Base-by-base conservation (phyloP, 2,888 invertebrate genomes). In the Kuschelorhynchus macadamiae region DNA sequence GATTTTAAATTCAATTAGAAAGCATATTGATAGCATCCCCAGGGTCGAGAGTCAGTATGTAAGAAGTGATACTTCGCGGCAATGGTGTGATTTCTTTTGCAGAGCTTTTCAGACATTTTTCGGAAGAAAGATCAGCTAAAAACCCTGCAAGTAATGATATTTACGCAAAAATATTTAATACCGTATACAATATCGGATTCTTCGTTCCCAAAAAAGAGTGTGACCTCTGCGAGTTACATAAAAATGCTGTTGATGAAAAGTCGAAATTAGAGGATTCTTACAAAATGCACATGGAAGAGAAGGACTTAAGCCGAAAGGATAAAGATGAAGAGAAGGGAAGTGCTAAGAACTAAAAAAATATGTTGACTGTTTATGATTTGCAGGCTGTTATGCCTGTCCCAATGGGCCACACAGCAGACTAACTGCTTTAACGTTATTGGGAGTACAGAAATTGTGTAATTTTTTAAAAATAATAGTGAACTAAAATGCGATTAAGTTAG, bases 1-100 rank as follows among this genome's bases (percentile, higher is more conserved):
- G 68, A 66, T 78, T 56, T 60, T 72, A 63, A 64, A 74, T 47
- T 70, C 71, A 50, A 71, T 77, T 18, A 67, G 73, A 49, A 64
- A 74, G 41, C 78, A 77, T 65, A 81, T 78, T 39, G 74, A 78
- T 63, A 25, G 25, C 25, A 25, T 62, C 16, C 62, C 53, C 12
- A 52, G 30, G 2, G 16, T 53, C 53, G 62, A 62, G 9, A 42
- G 30, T 18, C 62, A 53, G n/a, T 60, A 60, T 16, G 14, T 25
- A 12, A 17, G 53, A 33, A 25, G 16, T 2, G 33, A 56, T 7
- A 46, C 56, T 14, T 4, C 7, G 5, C 17, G 52, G 18, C 21
- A 52, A 52, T 53, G 32, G 52, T 11, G 52, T 42, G 11, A 11
- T 44, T 5, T 16, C 52, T 18, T 33, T 52, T 12, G 33, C 52